Conservation (phyloP, 2,113 vertebrate species). For the Parus major region DNA sequence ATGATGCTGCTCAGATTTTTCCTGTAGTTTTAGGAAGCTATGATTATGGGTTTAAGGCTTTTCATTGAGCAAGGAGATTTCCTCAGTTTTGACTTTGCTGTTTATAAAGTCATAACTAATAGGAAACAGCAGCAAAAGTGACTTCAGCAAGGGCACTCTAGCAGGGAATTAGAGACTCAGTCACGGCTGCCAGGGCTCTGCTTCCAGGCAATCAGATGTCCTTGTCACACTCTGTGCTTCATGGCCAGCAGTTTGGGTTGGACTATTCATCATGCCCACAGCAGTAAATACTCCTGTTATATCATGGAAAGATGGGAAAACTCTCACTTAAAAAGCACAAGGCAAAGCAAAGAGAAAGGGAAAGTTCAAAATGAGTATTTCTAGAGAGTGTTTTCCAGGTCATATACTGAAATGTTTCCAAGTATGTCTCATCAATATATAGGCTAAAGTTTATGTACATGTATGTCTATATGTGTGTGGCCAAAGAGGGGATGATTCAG, state of each 20-base stretch:
- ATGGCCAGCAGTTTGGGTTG: not conserved
- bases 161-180: not conserved
- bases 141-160: not conserved
- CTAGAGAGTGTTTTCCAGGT: not conserved
- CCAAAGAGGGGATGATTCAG: not conserved
- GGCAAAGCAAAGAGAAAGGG: not conserved
- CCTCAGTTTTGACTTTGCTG: not conserved
- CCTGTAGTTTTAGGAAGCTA: not conserved
- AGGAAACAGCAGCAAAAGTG: not conserved
- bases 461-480: not conserved
- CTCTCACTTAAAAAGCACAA: not conserved
- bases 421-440: not conserved
- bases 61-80: not conserved
- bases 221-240: slow-evolving; percentile 2
- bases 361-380: not conserved
- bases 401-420: not conserved
- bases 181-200: not conserved
- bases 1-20: not conserved
- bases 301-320: not conserved
- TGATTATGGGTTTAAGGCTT: not conserved
- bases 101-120: not conserved
- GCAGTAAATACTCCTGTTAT: not conserved
- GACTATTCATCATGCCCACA: not conserved
- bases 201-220: not conserved
- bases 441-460: not conserved